Evolutionary conservation across 2,797 vertebrate genomes (phyloP).

Genomic region (Sarcophilus harrisii): DNA sequence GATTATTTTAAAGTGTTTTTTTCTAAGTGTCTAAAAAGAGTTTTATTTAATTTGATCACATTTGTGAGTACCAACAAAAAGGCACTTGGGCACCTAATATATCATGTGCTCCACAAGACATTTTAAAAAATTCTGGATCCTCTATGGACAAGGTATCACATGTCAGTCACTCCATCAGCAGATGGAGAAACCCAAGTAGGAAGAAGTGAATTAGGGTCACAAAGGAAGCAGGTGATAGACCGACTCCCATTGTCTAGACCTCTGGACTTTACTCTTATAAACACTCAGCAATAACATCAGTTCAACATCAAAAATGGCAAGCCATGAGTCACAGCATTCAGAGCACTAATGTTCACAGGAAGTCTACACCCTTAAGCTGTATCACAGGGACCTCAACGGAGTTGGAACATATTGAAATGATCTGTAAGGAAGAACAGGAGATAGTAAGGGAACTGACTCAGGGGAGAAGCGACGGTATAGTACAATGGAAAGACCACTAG

Average conservation of each 20-base stretch:
- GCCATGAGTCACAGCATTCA: neutral
- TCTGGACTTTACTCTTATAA: conserved; percentile 11
- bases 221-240: neutral
- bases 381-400: neutral
- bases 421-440: neutral
- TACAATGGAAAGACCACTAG: neutral
- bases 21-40: neutral
- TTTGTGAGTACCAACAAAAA: neutral
- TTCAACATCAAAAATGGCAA: neutral
- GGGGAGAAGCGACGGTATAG: neutral
- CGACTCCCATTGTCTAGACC: conserved; percentile 6
- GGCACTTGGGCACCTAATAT: neutral
- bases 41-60: neutral
- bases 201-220: conserved; percentile 10
- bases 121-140: neutral
- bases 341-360: neutral
- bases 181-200: conserved; percentile 46
- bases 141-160: neutral
- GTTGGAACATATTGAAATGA: neutral
- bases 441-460: neutral
- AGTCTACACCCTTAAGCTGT: neutral
- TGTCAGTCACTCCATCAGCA: conserved; percentile 12
- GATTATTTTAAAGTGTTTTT: neutral
- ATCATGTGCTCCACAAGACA: conserved; percentile 4
- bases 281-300: conserved; percentile 5